Conservation (phyloP, 1,140 invertebrate species). For the Lamellibrachia luymesi region DNA sequence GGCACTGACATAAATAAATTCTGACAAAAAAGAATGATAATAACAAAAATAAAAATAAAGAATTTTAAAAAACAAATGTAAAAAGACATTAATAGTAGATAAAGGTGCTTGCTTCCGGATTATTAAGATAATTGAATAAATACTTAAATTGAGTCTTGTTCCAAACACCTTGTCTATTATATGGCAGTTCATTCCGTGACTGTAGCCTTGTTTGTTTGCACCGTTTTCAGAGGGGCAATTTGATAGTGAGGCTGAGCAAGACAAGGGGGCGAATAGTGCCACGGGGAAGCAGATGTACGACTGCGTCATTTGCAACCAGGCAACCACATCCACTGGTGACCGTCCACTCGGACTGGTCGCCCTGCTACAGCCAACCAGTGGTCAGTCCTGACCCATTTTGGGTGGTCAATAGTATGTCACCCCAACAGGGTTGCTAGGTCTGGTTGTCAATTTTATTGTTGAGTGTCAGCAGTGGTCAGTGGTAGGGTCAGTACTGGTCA, state of each 20-base stretch:
- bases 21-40: no score
- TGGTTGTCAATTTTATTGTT: background rate
- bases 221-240: background rate
- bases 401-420: background rate
- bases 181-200: background rate
- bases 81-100: no score
- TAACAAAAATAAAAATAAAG: no score
- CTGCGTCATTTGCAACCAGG: slow-evolving; percentile 94
- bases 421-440: background rate
- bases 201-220: slow-evolving; percentile 40
- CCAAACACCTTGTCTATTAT: no score
- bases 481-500: no score
- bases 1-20: no score
- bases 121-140: no score
- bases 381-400: slow-evolving; percentile 36
- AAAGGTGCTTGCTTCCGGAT: no score
- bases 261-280: background rate
- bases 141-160: no score
- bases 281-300: slow-evolving; percentile 70
- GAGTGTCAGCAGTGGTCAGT: no score
- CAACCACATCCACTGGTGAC: slow-evolving; percentile 76
- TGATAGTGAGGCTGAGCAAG: background rate
- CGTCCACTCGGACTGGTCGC: slow-evolving; percentile 89
- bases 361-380: slow-evolving; percentile 78
- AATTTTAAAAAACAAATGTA: no score